Evolutionary conservation across 2,113 vertebrate genomes (phyloP).

Genomic region (Amblyopsis rosae): DNA sequence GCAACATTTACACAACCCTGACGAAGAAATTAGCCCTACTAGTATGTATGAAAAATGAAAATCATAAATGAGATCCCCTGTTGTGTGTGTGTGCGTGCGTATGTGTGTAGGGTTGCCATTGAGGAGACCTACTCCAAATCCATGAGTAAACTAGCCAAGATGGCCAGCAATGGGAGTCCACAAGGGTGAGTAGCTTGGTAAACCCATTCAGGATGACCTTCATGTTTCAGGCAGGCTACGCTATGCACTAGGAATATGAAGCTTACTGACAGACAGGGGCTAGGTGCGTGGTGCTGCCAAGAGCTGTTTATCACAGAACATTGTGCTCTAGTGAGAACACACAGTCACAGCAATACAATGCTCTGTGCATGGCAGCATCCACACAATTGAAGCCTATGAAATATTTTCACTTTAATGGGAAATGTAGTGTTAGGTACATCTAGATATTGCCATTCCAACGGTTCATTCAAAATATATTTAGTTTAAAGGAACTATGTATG

Average conservation of each 20-base stretch:
- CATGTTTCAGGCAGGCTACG: not conserved
- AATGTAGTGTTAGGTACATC: too few species aligned
- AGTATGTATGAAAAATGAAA: conserved; percentile 13
- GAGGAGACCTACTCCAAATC: conserved; percentile 96
- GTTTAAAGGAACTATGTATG: too few species aligned
- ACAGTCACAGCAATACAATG: too few species aligned
- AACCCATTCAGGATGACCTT: not conserved
- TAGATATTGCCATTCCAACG: too few species aligned
- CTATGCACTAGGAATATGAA: not conserved
- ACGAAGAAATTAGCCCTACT: conserved; percentile 27
- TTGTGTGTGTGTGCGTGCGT: conserved; percentile 18
- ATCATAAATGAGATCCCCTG: not conserved
- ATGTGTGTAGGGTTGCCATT: conserved; percentile 81
- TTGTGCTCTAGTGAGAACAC: too few species aligned
- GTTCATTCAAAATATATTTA: too few species aligned
- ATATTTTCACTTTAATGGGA: too few species aligned
- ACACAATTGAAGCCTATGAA: too few species aligned
- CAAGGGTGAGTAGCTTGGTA: conserved; percentile 79
- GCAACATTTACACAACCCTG: conserved; percentile 32
- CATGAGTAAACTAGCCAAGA: conserved; percentile 92
- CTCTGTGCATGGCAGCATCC: too few species aligned
- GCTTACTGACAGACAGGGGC: too few species aligned
- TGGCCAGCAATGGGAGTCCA: conserved; percentile 88
- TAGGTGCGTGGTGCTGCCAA: too few species aligned
- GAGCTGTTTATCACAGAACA: too few species aligned